Conservation (phyloP, 2,888 invertebrate genomes). For the Aethes cnicana region DNA sequence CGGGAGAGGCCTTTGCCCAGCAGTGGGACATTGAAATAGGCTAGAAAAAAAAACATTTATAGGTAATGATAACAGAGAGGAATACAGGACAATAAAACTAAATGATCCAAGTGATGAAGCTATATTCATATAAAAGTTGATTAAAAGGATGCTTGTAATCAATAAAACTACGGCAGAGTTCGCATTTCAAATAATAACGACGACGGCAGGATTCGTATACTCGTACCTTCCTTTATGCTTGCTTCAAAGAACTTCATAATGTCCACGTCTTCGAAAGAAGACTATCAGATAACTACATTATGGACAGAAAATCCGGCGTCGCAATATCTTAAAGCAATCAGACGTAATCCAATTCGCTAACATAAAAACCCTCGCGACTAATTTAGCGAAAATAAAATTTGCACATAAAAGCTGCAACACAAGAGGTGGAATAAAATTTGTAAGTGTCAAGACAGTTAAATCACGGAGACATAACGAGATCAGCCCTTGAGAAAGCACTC, state of each 20-base stretch:
- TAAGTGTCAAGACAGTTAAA: slow-evolving; percentile 77
- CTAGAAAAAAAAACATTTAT: too few relatives aligned
- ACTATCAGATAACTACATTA: neutral
- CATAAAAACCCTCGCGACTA: slow-evolving; percentile 55
- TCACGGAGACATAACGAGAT: slow-evolving; percentile 67
- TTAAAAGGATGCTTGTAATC: too few relatives aligned
- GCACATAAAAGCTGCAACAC: slow-evolving; percentile 63
- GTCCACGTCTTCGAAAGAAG: neutral
- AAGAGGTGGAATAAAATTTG: slow-evolving; percentile 69
- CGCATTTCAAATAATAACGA: neutral
- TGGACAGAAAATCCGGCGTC: slow-evolving; percentile 23
- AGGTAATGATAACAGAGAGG: too few relatives aligned
- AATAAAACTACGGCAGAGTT: too few relatives aligned
- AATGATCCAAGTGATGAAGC: too few relatives aligned
- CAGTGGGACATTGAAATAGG: too few relatives aligned
- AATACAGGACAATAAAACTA: too few relatives aligned
- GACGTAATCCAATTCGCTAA: slow-evolving; percentile 62
- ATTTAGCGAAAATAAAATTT: slow-evolving; percentile 67
- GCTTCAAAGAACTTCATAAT: neutral
- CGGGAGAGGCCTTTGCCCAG: too few relatives aligned
- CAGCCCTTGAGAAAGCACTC: slow-evolving; percentile 57
- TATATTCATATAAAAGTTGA: too few relatives aligned
- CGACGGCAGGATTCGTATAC: too few relatives aligned
- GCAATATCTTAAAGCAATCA: slow-evolving; percentile 49
- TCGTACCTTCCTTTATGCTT: neutral